Evolutionary conservation across 2,797 vertebrate genomes (phyloP).

Genomic region (Paguma larvata): DNA sequence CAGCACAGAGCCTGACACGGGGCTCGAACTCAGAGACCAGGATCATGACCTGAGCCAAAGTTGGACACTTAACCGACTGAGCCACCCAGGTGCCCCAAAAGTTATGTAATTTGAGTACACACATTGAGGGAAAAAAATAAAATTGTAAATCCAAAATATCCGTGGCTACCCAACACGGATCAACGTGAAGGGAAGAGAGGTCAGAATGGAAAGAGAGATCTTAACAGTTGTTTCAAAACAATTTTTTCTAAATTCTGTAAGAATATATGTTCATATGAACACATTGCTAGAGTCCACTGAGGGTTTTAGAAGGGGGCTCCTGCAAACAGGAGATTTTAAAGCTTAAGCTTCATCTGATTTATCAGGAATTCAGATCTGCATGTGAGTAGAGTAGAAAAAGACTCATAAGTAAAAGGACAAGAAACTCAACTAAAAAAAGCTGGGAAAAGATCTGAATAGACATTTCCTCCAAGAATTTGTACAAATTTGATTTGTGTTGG

Average conservation of each 20-base stretch:
- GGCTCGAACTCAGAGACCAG: too few relatives aligned
- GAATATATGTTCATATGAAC: neutral
- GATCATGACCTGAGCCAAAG: too few relatives aligned
- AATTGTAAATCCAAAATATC: neutral
- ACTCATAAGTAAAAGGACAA: neutral
- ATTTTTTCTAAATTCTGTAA: neutral
- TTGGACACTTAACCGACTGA: too few relatives aligned
- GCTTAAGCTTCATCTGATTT: neutral
- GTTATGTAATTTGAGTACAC: neutral
- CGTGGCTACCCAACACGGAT: neutral
- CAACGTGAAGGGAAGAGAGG: neutral
- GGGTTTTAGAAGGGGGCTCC: neutral
- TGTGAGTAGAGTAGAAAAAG: neutral
- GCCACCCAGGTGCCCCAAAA: neutral
- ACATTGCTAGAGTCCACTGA: neutral
- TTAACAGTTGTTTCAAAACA: neutral
- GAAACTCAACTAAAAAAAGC: neutral
- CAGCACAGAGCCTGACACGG: too few relatives aligned
- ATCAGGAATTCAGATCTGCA: neutral
- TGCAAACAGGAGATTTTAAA: neutral
- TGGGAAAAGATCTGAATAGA: neutral
- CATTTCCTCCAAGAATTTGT: constrained; percentile 9
- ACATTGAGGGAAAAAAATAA: neutral
- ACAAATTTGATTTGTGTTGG: neutral
- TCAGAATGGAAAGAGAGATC: neutral